Base-by-base conservation (phyloP, 2,797 vertebrate species). In the Sebastes paucispinis region DNA sequence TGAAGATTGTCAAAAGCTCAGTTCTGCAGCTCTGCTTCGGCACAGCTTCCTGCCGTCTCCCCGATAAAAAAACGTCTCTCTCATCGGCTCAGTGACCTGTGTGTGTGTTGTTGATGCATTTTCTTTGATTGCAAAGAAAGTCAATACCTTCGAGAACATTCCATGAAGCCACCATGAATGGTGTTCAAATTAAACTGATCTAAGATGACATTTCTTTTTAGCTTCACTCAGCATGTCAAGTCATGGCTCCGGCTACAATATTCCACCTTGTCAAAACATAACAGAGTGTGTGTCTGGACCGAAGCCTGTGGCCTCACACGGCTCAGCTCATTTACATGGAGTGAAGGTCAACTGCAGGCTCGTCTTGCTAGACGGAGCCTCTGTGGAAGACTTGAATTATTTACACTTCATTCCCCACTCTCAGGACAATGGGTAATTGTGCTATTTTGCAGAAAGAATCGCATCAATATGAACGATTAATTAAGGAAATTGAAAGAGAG, bases 301-400 rank as follows among this genome's bases (percentile, higher is more conserved):
- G 18, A 20, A 50, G 73, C 66, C 62, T 13, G 43, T 74, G 72
- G 70, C 60, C 65, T 65, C 50, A 34, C 55, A 32, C 27, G 10
- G 63, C 74, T 75, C 59, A 60, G 32, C 80, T 86, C 58, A 81
- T 91, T 86, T 91, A 36, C 77, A 88, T 88, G 55, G 36, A 72
- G 64, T 70, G 79, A 83, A 88, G 85, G 90, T 90, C 84, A 84
- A 32, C 47, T 16, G 22, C 27, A 34, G 52, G 25, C 71, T 80
- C 52, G 9, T 74, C 43, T 70, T 62, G 52, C 69, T 29, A 25
- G 57, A 62, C 6, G 2, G 64, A 69, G 70, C 73, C 54, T 79
- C 69, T 31, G 55, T 77, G 71, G 50, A 82, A 73, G 52, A 47
- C 60, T 11, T 86, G 2, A 91, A 77, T 81, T 72, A 88, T 88